phyloP scores from a whole-genome alignment of 2,113 vertebrate genomes.

The Deroptyus accipitrinus region DNA sequence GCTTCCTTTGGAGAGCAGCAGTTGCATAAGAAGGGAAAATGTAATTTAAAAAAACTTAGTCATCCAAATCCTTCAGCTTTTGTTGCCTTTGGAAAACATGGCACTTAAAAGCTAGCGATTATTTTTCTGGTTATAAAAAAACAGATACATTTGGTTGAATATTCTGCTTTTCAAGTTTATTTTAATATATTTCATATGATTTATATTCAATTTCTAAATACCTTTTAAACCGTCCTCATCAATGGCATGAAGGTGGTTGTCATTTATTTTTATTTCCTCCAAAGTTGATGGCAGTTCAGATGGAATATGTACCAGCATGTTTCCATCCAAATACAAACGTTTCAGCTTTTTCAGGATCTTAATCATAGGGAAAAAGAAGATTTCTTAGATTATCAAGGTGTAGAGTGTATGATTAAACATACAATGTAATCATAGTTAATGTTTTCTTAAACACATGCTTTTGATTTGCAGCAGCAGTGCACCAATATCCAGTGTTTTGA shows the following conservation, averaged over 20 bases:
- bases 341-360: conserved; percentile 87
- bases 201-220: conserved; percentile 34
- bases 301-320: conserved; percentile 83
- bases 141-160: not conserved
- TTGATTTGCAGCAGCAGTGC: not conserved
- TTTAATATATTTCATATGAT: not conserved
- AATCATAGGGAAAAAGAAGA: not conserved
- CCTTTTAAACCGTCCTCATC: conserved; percentile 82
- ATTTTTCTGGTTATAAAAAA: not conserved
- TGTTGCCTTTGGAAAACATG: not conserved
- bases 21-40: not conserved
- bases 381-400: not conserved
- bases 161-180: not conserved
- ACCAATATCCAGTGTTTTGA: not conserved
- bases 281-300: conserved; percentile 81
- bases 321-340: conserved; percentile 91
- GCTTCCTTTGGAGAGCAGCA: not conserved
- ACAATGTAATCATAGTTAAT: not conserved
- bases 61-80: not conserved
- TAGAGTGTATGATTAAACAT: not conserved
- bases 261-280: conserved; percentile 94
- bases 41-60: not conserved
- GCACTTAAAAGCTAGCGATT: not conserved
- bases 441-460: not conserved
- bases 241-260: conserved; percentile 84